A percentile compares a stretch with the other conserved stretches of the same genome.
These are phyloP conservation scores for Trichomycterus rosablanca DNA, from an alignment of 2,113 vertebrate genomes.

Conservation along the genomic window DNA sequence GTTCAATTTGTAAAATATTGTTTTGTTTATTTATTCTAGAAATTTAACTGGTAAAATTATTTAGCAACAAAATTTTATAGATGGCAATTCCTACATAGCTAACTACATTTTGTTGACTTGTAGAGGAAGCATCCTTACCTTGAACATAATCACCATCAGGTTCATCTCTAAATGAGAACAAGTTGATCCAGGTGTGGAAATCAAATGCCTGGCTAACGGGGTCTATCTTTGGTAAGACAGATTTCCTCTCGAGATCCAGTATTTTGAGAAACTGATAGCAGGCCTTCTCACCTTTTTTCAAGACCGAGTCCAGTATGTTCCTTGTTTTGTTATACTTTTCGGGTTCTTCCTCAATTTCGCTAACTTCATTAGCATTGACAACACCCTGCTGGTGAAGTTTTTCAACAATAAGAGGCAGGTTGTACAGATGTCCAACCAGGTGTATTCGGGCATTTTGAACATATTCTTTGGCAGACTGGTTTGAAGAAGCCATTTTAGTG, in stretches of 20 bases:
- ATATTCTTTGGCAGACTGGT: background rate
- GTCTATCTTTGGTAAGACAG: background rate
- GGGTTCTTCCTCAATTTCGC: background rate
- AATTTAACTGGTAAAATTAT: background rate
- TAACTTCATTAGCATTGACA: background rate
- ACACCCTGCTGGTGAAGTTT: background rate
- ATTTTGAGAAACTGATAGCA: constrained; percentile 19
- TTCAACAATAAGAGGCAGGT: constrained; percentile 19
- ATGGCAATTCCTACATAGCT: too few relatives aligned
- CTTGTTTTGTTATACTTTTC: constrained; percentile 4
- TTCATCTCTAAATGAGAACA: constrained; percentile 24
- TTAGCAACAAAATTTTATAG: background rate
- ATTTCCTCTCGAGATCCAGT: constrained; percentile 3
- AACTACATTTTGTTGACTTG: too few relatives aligned
- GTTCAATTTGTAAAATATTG: too few relatives aligned
- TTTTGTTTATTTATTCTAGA: too few relatives aligned
- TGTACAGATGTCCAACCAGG: constrained; percentile 3
- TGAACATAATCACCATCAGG: background rate
- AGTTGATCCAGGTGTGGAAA: constrained; percentile 14
- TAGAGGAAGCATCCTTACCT: background rate
- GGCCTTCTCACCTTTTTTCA: constrained; percentile 18
- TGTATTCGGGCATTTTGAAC: background rate
- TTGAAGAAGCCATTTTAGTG: constrained; percentile 28
- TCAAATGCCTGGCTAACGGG: background rate
- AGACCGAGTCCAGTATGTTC: constrained; percentile 9